Percentiles rank a stretch among this genome's conserved stretches.
Conservation (phyloP, 2,113 vertebrate genomes). For the Mola mola region DNA sequence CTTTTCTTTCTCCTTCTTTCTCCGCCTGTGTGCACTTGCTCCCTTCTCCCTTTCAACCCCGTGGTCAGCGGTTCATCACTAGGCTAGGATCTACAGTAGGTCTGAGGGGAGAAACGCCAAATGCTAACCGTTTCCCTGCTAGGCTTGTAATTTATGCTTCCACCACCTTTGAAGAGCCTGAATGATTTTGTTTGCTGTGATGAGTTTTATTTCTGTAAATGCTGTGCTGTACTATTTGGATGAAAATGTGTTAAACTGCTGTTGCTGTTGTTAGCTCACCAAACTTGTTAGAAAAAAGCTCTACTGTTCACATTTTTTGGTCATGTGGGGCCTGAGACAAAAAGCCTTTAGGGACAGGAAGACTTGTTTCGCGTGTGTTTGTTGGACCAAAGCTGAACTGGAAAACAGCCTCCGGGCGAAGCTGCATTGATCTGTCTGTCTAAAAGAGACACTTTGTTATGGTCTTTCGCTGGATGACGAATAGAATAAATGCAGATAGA, state of each 20-base stretch:
- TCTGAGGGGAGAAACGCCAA: conserved; percentile 43
- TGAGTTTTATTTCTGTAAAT: not conserved
- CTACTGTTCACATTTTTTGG: not conserved
- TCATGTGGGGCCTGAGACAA: not conserved
- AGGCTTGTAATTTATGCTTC: conserved; percentile 40
- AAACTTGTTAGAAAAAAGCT: not conserved
- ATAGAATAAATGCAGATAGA: not conserved
- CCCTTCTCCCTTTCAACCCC: conserved; percentile 32
- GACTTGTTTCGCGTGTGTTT: conserved; percentile 45
- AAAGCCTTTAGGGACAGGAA: conserved; percentile 41
- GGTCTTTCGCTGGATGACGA: not conserved
- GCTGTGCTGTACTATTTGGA: not conserved
- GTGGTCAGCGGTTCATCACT: conserved; percentile 43
- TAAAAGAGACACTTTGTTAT: conserved; percentile 19
- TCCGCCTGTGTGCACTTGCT: conserved; percentile 74
- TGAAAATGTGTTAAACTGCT: not conserved
- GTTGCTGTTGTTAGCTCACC: not conserved
- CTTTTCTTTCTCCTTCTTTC: conserved; percentile 55
- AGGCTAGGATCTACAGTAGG: conserved; percentile 30
- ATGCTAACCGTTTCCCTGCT: conserved; percentile 31
- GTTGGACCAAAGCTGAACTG: conserved; percentile 35
- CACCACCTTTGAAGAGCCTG: not conserved
- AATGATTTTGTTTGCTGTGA: conserved; percentile 6
- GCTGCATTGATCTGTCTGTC: conserved; percentile 51
- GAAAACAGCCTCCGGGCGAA: conserved; percentile 51